Percentiles rank a stretch among this genome's conserved stretches.
Evolutionary conservation across 2,113 vertebrate species (phyloP).

Genomic region (Rhinolophus ferrumequinum): DNA sequence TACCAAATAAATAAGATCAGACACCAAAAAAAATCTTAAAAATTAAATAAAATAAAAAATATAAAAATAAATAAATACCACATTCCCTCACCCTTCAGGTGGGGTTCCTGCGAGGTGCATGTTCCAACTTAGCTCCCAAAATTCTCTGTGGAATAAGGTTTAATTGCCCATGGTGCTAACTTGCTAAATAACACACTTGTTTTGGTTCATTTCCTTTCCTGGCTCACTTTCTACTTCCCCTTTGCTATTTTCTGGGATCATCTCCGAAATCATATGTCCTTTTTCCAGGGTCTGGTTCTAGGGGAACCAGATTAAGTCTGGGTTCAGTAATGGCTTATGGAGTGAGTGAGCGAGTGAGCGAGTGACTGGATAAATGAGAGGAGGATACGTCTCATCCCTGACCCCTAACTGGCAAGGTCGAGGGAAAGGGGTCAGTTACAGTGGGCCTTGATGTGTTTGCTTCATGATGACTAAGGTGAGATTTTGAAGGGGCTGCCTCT

Average conservation of each 20-base stretch:
- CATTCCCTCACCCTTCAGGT: not conserved
- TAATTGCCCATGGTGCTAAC: too few species aligned
- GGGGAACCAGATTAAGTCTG: not conserved
- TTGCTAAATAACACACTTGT: not conserved
- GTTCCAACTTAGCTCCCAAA: not conserved
- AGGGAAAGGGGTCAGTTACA: not conserved
- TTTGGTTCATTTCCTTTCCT: not conserved
- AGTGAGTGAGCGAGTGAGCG: not conserved
- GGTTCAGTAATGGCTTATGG: not conserved
- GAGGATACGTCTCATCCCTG: not conserved
- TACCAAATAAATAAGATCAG: too few species aligned
- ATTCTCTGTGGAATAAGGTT: not conserved
- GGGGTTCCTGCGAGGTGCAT: not conserved
- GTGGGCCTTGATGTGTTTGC: not conserved
- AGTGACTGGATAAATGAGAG: not conserved
- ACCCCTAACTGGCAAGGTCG: not conserved
- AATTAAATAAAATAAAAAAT: too few species aligned
- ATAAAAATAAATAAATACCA: too few species aligned
- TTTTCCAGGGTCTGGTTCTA: not conserved
- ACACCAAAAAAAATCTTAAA: too few species aligned
- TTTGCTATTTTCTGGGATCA: not conserved
- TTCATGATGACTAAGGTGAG: not conserved
- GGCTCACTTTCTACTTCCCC: not conserved
- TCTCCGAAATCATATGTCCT: not conserved
- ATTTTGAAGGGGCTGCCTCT: not conserved